Conservation (phyloP, 2,888 invertebrate genomes). For the Drosophila phalerata region DNA sequence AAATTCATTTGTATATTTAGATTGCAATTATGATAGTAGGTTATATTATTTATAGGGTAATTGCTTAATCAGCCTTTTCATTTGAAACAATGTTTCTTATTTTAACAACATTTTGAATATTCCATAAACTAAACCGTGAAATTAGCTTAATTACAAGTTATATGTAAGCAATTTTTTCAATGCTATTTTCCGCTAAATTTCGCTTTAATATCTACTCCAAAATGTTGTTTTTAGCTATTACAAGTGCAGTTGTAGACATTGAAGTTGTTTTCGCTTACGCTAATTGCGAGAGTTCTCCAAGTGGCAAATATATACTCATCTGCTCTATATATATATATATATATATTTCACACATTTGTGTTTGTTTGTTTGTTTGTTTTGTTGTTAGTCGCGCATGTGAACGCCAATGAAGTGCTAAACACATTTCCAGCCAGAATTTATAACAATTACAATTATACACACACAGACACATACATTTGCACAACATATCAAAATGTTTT, state of each 20-base stretch:
- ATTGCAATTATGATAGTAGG: not conserved
- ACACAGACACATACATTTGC: constrained; percentile 8
- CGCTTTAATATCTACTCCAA: constrained; percentile 7
- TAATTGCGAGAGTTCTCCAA: constrained; percentile 30
- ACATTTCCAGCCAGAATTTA: constrained; percentile 58
- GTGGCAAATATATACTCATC: constrained; percentile 14
- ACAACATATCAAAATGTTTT: constrained; percentile 45
- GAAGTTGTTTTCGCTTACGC: constrained; percentile 32
- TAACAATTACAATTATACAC: constrained; percentile 49
- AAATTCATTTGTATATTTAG: not conserved
- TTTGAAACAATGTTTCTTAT: not conserved
- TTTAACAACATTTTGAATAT: not conserved
- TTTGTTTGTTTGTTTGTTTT: constrained; percentile 7
- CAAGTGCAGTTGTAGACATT: constrained; percentile 8
- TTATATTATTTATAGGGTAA: not conserved
- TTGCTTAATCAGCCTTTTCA: not conserved
- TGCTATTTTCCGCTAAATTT: constrained; percentile 3
- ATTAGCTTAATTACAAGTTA: not conserved
- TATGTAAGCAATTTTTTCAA: not conserved
- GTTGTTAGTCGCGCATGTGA: constrained; percentile 15
- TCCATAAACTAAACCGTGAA: not conserved
- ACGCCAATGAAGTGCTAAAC: constrained; percentile 49
- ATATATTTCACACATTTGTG: constrained; percentile 2
- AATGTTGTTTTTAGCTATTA: constrained; percentile 1
- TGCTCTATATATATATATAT: not conserved